These are phyloP conservation scores for Biston betularia DNA, from an alignment of 2,888 invertebrate genomes.

Conservation along the genomic window DNA sequence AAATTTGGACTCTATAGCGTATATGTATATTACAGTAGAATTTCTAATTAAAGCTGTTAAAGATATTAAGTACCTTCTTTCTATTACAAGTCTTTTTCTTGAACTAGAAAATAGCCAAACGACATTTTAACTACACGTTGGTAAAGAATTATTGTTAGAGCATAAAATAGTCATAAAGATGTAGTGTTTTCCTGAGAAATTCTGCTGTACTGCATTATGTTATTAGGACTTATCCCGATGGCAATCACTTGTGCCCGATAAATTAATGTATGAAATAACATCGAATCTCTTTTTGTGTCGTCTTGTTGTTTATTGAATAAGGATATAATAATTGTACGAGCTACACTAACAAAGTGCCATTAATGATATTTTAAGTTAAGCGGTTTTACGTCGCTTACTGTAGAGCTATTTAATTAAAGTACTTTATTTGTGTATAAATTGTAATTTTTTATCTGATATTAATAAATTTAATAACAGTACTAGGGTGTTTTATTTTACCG, in stretches of 20 bases:
- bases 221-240: not conserved
- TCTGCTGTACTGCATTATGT: not conserved
- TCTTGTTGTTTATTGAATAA: conserved; percentile 31
- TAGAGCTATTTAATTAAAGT: conserved; percentile 29
- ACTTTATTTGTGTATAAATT: conserved; percentile 45
- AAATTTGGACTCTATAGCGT: not conserved
- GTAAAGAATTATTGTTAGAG: too few relatives aligned
- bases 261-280: conserved; percentile 25
- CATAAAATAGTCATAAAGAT: not conserved
- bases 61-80: too few relatives aligned
- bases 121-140: too few relatives aligned
- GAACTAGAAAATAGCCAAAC: too few relatives aligned
- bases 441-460: conserved; percentile 47
- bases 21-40: not conserved
- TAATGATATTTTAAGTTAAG: conserved; percentile 65
- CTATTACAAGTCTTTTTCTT: too few relatives aligned
- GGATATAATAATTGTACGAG: conserved; percentile 40
- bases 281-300: conserved; percentile 39
- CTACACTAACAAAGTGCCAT: conserved; percentile 74
- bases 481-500: conserved; percentile 17
- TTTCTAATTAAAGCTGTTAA: not conserved
- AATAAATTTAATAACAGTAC: conserved; percentile 45
- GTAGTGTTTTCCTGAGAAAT: not conserved
- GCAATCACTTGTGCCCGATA: not conserved
- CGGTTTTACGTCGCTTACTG: conserved; percentile 24